Percentiles rank a stretch among this genome's conserved stretches.
Evolutionary conservation across 2,888 invertebrate species (phyloP).

Genomic region (Drosophila mercatorum): DNA sequence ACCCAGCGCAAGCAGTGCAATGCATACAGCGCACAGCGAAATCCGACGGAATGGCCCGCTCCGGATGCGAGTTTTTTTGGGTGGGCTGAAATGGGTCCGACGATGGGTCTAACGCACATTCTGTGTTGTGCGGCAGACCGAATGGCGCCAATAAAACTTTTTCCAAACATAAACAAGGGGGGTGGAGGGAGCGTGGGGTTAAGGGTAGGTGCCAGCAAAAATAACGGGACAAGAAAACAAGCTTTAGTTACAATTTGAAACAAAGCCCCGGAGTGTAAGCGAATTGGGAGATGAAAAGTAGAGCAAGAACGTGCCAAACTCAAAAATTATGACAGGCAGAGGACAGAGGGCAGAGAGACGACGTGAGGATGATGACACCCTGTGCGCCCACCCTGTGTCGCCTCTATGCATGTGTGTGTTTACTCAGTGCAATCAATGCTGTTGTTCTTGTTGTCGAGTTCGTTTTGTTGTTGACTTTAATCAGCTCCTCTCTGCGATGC

Average conservation of each 20-base stretch:
- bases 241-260: slow-evolving; percentile 38
- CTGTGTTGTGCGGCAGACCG: slow-evolving; percentile 64
- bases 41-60: background rate
- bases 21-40: slow-evolving; percentile 4
- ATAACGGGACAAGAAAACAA: slow-evolving; percentile 23
- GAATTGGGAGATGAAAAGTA: slow-evolving; percentile 20
- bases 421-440: slow-evolving; percentile 32
- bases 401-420: slow-evolving; percentile 3
- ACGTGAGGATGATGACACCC: slow-evolving; percentile 1
- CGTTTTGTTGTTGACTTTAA: slow-evolving; percentile 53
- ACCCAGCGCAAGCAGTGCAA: slow-evolving; percentile 14
- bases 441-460: slow-evolving; percentile 5
- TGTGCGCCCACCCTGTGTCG: background rate
- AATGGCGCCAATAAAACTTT: slow-evolving; percentile 78
- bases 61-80: background rate
- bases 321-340: slow-evolving; percentile 36
- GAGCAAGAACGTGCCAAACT: slow-evolving; percentile 44
- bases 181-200: background rate
- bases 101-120: slow-evolving; percentile 41
- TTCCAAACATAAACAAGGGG: slow-evolving; percentile 37
- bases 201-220: slow-evolving; percentile 12
- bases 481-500: slow-evolving; percentile 50
- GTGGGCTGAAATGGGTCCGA: slow-evolving; percentile 2
- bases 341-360: background rate
- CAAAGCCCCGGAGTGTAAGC: slow-evolving; percentile 34